phyloP scores from a whole-genome alignment of 2,113 vertebrate species.

The Reinhardtius hippoglossoides region DNA sequence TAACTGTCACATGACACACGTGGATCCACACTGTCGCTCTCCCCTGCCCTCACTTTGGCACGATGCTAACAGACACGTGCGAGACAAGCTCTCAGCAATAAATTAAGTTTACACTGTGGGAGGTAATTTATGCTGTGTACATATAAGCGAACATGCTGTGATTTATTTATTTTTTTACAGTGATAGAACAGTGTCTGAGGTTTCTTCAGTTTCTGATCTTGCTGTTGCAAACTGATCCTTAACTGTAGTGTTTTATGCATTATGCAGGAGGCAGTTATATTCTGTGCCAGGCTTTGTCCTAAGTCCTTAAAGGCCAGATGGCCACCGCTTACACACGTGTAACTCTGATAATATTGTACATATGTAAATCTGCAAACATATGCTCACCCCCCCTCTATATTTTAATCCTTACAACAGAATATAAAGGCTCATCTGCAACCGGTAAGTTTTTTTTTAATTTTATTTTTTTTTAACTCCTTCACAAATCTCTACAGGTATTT shows the following conservation, averaged over 20 bases:
- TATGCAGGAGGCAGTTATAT: constrained; percentile 31
- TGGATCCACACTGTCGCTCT: constrained; percentile 1
- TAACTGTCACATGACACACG: constrained; percentile 19
- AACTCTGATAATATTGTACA: constrained; percentile 58
- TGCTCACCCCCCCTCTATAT: constrained; percentile 50
- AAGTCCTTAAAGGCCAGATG: constrained; percentile 68
- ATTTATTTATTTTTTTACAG: neutral
- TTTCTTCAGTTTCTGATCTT: constrained; percentile 14
- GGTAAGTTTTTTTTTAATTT: neutral
- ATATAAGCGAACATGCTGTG: constrained; percentile 5
- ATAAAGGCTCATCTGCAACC: constrained; percentile 23
- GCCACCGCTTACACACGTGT: constrained; percentile 32
- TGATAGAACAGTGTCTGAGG: constrained; percentile 22
- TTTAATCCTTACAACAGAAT: constrained; percentile 58
- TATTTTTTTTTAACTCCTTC: no score
- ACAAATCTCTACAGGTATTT: neutral
- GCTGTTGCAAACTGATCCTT: constrained; percentile 6
- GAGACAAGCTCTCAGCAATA: constrained; percentile 34
- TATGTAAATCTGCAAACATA: constrained; percentile 72
- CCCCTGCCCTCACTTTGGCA: constrained; percentile 46
- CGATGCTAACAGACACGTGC: constrained; percentile 27
- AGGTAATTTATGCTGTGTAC: constrained; percentile 36
- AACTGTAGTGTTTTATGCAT: constrained; percentile 10
- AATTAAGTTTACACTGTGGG: constrained; percentile 51
- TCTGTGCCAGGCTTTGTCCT: constrained; percentile 49